phyloP scores from a whole-genome alignment of 2,113 vertebrate genomes.

The Numida meleagris region DNA sequence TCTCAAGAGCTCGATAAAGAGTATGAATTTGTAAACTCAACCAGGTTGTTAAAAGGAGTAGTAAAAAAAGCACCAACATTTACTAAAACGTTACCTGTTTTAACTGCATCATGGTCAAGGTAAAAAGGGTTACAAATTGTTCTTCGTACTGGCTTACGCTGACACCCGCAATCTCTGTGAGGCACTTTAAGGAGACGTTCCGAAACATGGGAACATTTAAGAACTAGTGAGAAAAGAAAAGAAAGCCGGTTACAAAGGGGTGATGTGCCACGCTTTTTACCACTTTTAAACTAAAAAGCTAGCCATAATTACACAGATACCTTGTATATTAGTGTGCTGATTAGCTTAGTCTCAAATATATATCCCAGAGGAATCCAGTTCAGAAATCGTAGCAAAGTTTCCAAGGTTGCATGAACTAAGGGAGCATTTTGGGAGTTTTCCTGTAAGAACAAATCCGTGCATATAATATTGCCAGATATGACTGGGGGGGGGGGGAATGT shows the following conservation, averaged over 20 bases:
- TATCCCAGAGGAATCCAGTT: conserved; percentile 99
- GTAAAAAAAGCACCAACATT: background rate
- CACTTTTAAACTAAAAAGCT: background rate
- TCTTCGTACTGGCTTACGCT: conserved; percentile 99
- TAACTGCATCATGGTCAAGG: conserved; percentile 98
- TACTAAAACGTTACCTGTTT: conserved; percentile 86
- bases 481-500: background rate
- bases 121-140: conserved; percentile 97
- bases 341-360: conserved; percentile 99
- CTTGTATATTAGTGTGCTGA: conserved; percentile 99
- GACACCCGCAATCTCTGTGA: conserved; percentile 98
- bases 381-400: conserved; percentile 95
- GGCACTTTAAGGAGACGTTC: conserved; percentile 98
- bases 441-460: conserved; percentile 68
- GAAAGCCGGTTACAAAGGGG: background rate
- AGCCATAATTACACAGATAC: conserved; percentile 56
- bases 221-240: conserved; percentile 80
- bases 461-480: background rate
- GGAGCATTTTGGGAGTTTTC: conserved; percentile 99
- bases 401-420: conserved; percentile 96
- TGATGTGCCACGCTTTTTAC: background rate
- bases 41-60: background rate
- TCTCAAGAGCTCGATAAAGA: background rate
- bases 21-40: background rate
- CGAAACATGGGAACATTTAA: conserved; percentile 99